Conservation (phyloP, 2,797 vertebrate genomes). For the Miichthys miiuy region DNA sequence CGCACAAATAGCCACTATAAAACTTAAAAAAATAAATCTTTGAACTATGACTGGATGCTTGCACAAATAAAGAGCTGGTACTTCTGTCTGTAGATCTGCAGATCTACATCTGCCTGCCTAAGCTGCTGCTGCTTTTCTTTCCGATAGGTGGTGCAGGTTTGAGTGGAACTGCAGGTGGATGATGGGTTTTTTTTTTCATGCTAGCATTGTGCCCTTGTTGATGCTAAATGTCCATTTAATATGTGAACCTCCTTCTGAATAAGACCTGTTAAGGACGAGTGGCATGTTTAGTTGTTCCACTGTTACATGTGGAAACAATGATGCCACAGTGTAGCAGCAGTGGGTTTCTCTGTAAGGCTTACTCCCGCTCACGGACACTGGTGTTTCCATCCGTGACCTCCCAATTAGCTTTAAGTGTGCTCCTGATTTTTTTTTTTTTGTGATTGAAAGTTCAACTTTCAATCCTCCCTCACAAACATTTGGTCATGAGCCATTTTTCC, state of each 20-base stretch:
- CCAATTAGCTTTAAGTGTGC: conserved; percentile 1
- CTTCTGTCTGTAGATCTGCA: neutral
- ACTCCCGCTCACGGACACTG: neutral
- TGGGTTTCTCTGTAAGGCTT: neutral
- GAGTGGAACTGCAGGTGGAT: neutral
- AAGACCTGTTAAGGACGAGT: conserved; percentile 25
- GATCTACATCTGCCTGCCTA: neutral
- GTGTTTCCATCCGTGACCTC: conserved; percentile 14
- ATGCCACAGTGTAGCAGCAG: neutral
- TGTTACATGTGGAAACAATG: conserved; percentile 29
- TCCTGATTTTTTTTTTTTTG: conserved; percentile 20
- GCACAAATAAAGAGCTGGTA: neutral
- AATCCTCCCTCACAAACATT: conserved; percentile 30
- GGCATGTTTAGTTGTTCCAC: conserved; percentile 1
- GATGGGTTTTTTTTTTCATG: neutral
- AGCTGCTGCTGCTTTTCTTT: conserved; percentile 13
- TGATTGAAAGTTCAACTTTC: conserved; percentile 31
- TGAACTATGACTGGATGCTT: neutral
- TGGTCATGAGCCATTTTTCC: conserved; percentile 46
- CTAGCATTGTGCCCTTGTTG: neutral
- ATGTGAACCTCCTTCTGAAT: conserved; percentile 1
- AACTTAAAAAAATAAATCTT: neutral
- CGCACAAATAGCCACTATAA: too few species aligned
- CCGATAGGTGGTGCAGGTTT: neutral
- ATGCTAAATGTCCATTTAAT: neutral